A percentile compares a stretch with the other conserved stretches of the same genome.
Evolutionary conservation across 2,797 vertebrate genomes (phyloP).

Genomic region (Pangasius djambal): DNA sequence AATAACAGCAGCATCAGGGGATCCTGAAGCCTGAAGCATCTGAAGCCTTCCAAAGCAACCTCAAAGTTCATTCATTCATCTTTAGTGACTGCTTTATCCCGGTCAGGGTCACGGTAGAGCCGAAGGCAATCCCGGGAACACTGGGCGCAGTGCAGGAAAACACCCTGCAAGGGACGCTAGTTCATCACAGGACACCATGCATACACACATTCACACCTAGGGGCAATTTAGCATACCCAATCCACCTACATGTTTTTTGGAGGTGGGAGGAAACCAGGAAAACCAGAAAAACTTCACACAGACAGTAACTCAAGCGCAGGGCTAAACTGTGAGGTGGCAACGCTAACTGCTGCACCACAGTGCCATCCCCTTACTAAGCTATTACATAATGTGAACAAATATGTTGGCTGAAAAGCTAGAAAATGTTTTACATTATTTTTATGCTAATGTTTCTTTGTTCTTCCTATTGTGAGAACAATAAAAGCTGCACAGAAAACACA

Average conservation of each 20-base stretch:
- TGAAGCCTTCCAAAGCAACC: neutral
- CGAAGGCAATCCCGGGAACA: neutral
- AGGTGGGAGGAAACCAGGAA: neutral
- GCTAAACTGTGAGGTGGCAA: neutral
- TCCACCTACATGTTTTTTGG: neutral
- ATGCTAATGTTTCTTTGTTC: neutral
- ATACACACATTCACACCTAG: neutral
- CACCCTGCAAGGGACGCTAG: neutral
- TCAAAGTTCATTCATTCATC: neutral
- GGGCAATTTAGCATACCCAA: neutral
- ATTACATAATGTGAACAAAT: neutral
- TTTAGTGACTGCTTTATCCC: neutral
- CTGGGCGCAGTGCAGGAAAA: neutral
- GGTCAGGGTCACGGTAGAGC: neutral
- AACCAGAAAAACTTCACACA: neutral
- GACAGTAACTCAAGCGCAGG: neutral
- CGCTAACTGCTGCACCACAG: neutral
- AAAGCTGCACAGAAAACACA: neutral
- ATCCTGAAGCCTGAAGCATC: neutral
- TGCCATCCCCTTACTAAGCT: neutral
- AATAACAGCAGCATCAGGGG: neutral
- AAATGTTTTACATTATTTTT: neutral
- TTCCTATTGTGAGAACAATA: neutral
- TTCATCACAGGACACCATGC: neutral
- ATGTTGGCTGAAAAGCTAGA: neutral